These are phyloP conservation scores for Brachyptera risi DNA, from an alignment of 2,888 invertebrate genomes.

Conservation along the genomic window DNA sequence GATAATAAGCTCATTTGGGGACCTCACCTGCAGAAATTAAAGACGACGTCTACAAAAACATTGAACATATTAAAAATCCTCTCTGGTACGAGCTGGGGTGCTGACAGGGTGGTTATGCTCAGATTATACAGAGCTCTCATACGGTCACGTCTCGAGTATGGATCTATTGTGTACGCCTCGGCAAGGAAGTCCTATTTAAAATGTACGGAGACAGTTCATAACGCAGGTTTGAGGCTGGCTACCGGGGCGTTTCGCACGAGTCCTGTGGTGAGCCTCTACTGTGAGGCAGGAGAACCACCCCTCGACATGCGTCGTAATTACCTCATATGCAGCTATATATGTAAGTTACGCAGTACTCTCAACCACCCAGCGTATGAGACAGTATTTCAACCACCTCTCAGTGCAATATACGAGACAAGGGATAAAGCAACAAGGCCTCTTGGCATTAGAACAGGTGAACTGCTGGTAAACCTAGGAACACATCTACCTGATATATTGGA, in stretches of 20 bases:
- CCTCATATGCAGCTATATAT: not conserved
- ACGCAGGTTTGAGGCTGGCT: not conserved
- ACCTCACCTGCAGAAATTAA: not conserved
- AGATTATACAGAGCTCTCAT: not conserved
- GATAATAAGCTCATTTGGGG: not conserved
- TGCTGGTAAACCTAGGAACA: no score
- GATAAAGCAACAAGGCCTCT: no score
- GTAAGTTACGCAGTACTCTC: not conserved
- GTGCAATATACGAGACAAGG: not conserved
- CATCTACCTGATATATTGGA: no score
- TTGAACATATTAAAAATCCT: not conserved
- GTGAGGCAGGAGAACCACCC: not conserved
- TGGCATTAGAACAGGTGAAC: no score
- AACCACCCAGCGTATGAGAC: not conserved
- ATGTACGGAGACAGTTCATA: not conserved
- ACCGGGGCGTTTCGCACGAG: slow-evolving; percentile 10
- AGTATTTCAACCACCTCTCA: not conserved
- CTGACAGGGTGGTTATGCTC: no score
- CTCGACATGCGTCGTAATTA: not conserved
- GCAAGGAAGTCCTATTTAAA: not conserved
- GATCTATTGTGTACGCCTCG: not conserved
- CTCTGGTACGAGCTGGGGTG: no score
- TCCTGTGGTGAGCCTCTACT: slow-evolving; percentile 1
- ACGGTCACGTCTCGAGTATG: slow-evolving; percentile 2
- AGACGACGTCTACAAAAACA: not conserved